A percentile compares a stretch with the other conserved stretches of the same genome.
phyloP scores from a whole-genome alignment of 2,888 invertebrate species.

The Leptopterna dolabrata region DNA sequence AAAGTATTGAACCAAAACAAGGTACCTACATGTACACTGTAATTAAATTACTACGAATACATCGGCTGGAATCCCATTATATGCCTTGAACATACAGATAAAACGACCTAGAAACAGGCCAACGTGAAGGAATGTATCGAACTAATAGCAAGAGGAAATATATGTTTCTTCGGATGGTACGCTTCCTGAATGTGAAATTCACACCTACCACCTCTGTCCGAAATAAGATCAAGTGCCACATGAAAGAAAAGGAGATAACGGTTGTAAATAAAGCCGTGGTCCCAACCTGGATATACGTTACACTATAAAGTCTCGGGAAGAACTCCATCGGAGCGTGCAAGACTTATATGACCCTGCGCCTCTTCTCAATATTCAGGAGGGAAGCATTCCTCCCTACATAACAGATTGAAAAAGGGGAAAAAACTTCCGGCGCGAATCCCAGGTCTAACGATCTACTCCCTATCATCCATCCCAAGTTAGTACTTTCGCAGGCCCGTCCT shows the following conservation, averaged over 20 bases:
- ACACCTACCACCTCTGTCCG: not conserved
- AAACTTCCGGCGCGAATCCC: not conserved
- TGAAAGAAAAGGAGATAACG: slow-evolving; percentile 37
- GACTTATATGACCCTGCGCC: slow-evolving; percentile 33
- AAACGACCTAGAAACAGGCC: not conserved
- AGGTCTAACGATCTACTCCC: not conserved
- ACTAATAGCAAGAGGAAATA: not conserved
- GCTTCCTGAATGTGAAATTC: not conserved
- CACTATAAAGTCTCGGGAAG: slow-evolving; percentile 10
- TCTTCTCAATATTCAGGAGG: slow-evolving; percentile 42
- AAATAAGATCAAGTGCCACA: slow-evolving; percentile 15
- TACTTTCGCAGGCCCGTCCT: not conserved
- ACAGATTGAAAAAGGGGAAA: slow-evolving; percentile 44
- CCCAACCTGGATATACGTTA: not conserved
- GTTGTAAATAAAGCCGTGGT: slow-evolving; percentile 26
- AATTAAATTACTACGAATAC: too few relatives aligned
- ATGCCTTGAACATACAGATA: too few relatives aligned
- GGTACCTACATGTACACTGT: too few relatives aligned
- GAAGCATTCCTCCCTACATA: not conserved
- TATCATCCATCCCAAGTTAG: not conserved
- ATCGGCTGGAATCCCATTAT: too few relatives aligned
- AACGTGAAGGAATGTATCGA: not conserved
- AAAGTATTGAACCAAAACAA: too few relatives aligned
- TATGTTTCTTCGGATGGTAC: not conserved
- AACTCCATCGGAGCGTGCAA: slow-evolving; percentile 40